Conservation (phyloP, 2,888 invertebrate species). For the Noctua janthina region DNA sequence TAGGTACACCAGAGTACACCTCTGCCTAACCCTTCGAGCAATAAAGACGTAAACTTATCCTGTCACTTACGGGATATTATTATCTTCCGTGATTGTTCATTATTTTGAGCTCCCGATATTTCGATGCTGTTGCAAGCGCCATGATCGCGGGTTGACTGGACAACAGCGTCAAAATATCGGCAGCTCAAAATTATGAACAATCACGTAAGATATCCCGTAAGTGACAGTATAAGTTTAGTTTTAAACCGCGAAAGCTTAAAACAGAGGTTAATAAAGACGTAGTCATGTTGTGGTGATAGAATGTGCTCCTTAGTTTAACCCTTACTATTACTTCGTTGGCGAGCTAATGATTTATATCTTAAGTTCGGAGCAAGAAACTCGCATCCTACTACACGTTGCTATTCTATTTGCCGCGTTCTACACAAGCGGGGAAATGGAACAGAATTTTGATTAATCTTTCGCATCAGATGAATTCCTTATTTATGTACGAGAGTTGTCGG, state of each 20-base stretch:
- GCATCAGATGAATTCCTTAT: neutral
- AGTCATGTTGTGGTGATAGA: neutral
- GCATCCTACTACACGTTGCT: conserved; percentile 27
- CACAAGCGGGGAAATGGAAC: neutral
- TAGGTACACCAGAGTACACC: neutral
- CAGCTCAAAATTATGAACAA: no score
- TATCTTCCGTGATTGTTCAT: no score
- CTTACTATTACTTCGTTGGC: conserved; percentile 4
- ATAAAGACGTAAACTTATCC: no score
- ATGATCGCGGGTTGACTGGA: no score
- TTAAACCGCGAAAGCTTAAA: no score
- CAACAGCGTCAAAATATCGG: no score
- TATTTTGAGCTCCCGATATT: no score
- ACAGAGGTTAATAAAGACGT: neutral
- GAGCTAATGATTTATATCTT: conserved; percentile 26
- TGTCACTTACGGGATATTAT: no score
- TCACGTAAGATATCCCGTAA: no score
- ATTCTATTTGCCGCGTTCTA: conserved; percentile 8
- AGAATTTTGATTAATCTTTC: conserved; percentile 6
- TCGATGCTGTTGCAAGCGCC: no score
- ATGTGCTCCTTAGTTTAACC: neutral
- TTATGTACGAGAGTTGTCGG: neutral
- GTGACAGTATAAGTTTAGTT: no score
- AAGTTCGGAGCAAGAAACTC: conserved; percentile 31
- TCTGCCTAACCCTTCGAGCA: neutral